Evolutionary conservation across 2,797 vertebrate species (phyloP), one percentile per base, ranked within the genome.

Genomic region (Adelosebastes latens): DNA sequence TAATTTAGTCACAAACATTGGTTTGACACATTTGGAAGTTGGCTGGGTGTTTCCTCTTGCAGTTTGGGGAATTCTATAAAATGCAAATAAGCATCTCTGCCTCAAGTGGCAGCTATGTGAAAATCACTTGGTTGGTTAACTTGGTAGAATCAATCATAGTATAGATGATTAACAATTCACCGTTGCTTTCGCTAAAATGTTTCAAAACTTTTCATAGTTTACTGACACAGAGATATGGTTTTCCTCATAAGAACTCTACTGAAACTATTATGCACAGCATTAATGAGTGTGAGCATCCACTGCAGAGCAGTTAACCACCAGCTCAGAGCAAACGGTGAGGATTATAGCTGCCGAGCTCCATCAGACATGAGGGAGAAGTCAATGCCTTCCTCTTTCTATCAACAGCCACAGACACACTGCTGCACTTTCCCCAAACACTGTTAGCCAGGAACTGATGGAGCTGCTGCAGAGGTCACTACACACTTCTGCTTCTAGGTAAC

Each of bases 1-100:
- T 71, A 84, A 61, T 63, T 0, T 20, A 74, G 83, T 81, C 72
- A 67, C 81, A 71, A 70, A 83, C 63, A 52, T 14, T 76, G 79
- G 80, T 87, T 88, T 90, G 80, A 88, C 87, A 88, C 76, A 62
- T 75, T 82, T 46, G 58, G 67, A 80, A 68, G 56, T 29, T 81
- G 72, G 59, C 66, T 32, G n/a, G 6, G n/a, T 49, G 62, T 80
- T 84, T 84, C 18, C 77, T 24, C 29, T 29, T 10, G 52, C 22
- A 67, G 27, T 53, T 36, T 49, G 12, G 20, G 46, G 20, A 69
- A 63, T 64, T 75, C 2, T 62, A 22, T 29, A 52, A 52, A 77
- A 65, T 22, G 6, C 64, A 49, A 12, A 6, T 66, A 36, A 46
- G 42, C 42, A 46, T 55, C n/a, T 27, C 10, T 53, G 74, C 71